Base-by-base conservation (phyloP, 2,797 vertebrate species). In the Alcedo quadribrachys region DNA sequence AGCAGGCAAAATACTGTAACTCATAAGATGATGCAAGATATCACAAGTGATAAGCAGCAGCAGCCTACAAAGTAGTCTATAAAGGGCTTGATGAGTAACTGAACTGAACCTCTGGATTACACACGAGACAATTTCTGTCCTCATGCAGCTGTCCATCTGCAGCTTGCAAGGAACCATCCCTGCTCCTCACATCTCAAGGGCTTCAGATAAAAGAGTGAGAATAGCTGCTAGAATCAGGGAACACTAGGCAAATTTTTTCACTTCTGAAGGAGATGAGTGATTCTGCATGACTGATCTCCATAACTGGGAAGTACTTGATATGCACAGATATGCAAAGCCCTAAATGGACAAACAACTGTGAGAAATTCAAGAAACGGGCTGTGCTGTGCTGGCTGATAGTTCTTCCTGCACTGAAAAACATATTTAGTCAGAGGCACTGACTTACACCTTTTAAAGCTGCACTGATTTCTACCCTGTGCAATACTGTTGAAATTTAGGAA, bases 31-130 rank as follows among this genome's bases (percentile, higher is more conserved):
- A 69, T n/a, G 61, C 57, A 79, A 85, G 82, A 67, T 74, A 89
- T 33, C 32, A 2, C 20, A 85, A 86, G 75, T 48, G 92, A 89
- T 82, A 87, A 89, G 79, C 77, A 83, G 67, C 76, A 93, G 81
- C 82, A 93, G 76, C 61, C 81, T 85, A 66, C 62, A 18, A 71
- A 92, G 85, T 81, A 67, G 66, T 75, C 92, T 90, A 71, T 77
- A 74, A 89, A 85, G 66, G 55, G 43, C 51, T 83, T 77, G 89
- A 89, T 73, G 82, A 90, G 58, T 78, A 87, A 85, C 85, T 89
- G 82, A 85, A 80, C 60, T 65, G 58, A 81, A 85, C 51, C 65
- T 88, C 93, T 92, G 81, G 67, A 81, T 94, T 82, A 90, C 13
- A 58, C 17, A 58, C 66, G 21, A 57, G 73, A 91, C 2, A 0